These are phyloP conservation scores for Hemithea aestivaria DNA, from an alignment of 2,888 invertebrate species.

Conservation along the genomic window DNA sequence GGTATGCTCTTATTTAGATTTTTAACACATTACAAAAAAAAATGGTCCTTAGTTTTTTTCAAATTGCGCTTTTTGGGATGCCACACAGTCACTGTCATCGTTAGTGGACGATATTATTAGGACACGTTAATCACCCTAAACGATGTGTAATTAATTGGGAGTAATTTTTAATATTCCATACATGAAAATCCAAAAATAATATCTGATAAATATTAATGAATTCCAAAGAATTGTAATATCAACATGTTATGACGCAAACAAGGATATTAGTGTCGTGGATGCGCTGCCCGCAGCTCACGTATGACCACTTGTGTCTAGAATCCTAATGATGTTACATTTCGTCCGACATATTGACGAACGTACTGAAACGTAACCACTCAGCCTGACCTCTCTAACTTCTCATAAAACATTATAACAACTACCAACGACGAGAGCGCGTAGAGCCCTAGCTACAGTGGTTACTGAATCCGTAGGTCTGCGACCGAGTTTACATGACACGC, in stretches of 20 bases:
- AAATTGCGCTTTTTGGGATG: too few species aligned
- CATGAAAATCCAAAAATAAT: constrained; percentile 18
- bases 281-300: constrained; percentile 66
- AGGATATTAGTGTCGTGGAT: constrained; percentile 45
- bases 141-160: too few species aligned
- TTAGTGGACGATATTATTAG: too few species aligned
- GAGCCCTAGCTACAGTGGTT: constrained; percentile 50
- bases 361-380: constrained; percentile 39
- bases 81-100: too few species aligned
- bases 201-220: constrained; percentile 30
- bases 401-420: constrained; percentile 26
- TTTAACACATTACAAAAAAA: too few species aligned
- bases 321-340: constrained; percentile 64
- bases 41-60: too few species aligned
- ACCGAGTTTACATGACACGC: constrained; percentile 73
- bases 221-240: constrained; percentile 41
- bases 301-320: constrained; percentile 61
- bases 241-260: constrained; percentile 51
- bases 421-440: constrained; percentile 34
- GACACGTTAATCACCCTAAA: too few species aligned
- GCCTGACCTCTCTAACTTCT: constrained; percentile 43
- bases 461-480: constrained; percentile 52
- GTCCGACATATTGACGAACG: constrained; percentile 52
- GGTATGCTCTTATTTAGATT: too few species aligned
- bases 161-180: background rate